A percentile compares a stretch with the other conserved stretches of the same genome.
These are phyloP conservation scores for Syngnathus floridae DNA, from an alignment of 2,113 vertebrate species.

Conservation along the genomic window DNA sequence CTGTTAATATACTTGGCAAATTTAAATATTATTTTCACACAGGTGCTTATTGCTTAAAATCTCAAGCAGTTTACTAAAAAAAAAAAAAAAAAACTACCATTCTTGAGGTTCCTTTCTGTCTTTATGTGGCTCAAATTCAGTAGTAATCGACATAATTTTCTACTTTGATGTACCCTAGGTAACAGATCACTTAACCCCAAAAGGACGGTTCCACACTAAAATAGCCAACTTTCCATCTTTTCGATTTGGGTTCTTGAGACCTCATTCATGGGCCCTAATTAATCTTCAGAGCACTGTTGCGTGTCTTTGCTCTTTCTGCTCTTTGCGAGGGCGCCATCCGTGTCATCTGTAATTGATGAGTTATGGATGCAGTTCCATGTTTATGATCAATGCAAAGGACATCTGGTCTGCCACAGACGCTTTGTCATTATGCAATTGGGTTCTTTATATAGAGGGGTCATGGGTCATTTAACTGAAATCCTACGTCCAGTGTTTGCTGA, in stretches of 20 bases:
- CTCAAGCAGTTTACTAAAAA: too few relatives aligned
- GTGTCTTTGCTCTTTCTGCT: background rate
- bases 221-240: background rate
- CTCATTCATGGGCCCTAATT: background rate
- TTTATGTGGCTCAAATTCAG: background rate
- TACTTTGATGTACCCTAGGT: background rate
- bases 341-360: background rate
- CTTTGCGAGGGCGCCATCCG: background rate
- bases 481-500: constrained; percentile 16
- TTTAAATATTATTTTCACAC: too few relatives aligned
- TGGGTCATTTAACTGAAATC: constrained; percentile 27
- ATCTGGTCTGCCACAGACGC: constrained; percentile 36
- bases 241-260: background rate
- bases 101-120: background rate
- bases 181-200: background rate
- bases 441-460: constrained; percentile 35
- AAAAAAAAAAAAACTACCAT: too few relatives aligned
- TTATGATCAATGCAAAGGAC: constrained; percentile 17
- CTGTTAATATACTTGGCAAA: too few relatives aligned
- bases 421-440: constrained; percentile 31
- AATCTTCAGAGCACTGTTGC: constrained; percentile 1
- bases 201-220: background rate
- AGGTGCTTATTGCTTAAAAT: too few relatives aligned
- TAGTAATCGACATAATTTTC: background rate
- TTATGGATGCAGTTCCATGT: constrained; percentile 5